Evolutionary conservation across 2,888 invertebrate genomes (phyloP).

Genomic region (Lasioglossum lativentre): DNA sequence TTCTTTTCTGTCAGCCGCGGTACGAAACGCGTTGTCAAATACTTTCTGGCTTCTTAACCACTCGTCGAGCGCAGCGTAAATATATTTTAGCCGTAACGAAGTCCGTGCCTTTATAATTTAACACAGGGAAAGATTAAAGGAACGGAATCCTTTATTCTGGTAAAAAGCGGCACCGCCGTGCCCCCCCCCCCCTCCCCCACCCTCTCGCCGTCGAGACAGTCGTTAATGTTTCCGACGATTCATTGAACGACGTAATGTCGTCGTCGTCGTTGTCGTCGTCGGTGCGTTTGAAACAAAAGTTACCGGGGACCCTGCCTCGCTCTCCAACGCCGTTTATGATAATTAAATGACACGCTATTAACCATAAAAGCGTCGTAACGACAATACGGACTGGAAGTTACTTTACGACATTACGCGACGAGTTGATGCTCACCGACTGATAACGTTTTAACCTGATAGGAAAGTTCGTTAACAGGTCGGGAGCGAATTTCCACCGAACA

Average conservation of each 20-base stretch:
- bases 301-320: neutral
- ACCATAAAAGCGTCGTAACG: conserved; percentile 43
- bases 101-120: neutral
- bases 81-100: neutral
- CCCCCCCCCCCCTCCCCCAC: neutral
- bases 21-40: neutral
- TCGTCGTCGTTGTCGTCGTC: conserved; percentile 14
- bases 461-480: conserved; percentile 39
- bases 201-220: conserved; percentile 4
- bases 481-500: neutral
- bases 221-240: conserved; percentile 27
- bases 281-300: conserved; percentile 42
- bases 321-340: conserved; percentile 38
- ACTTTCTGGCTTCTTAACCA: neutral
- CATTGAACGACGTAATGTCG: conserved; percentile 34
- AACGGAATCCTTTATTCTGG: neutral
- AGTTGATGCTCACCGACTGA: conserved; percentile 19
- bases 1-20: neutral
- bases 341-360: conserved; percentile 54
- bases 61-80: neutral
- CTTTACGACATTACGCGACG: conserved; percentile 36
- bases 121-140: neutral
- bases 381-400: conserved; percentile 41
- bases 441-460: conserved; percentile 38
- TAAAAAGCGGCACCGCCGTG: neutral